Evolutionary conservation across 2,888 invertebrate species (phyloP).

Genomic region (Sphinx pinastri): DNA sequence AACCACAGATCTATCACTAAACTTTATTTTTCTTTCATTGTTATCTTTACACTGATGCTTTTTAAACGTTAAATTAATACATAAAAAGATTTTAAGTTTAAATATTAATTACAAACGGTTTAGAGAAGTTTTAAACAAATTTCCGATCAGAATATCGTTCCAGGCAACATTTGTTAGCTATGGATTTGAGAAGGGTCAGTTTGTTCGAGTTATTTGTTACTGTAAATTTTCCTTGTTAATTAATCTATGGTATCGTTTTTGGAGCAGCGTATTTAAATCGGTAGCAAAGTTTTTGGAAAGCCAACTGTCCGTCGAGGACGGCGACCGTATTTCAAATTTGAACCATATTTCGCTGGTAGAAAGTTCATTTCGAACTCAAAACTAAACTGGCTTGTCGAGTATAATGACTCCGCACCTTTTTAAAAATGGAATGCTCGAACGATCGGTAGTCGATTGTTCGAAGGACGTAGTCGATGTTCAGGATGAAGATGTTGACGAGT

Average conservation of each 20-base stretch:
- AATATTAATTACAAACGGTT: constrained; percentile 30
- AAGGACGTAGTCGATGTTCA: constrained; percentile 6
- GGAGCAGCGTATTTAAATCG: constrained; percentile 23
- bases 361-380: constrained; percentile 7
- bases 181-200: constrained; percentile 57
- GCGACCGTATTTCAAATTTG: constrained; percentile 8
- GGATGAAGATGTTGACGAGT: constrained; percentile 24
- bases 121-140: constrained; percentile 48
- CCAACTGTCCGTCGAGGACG: constrained; percentile 20
- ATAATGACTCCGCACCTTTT: not conserved
- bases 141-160: constrained; percentile 49
- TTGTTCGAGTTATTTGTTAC: constrained; percentile 53
- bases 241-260: constrained; percentile 36
- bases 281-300: constrained; percentile 20
- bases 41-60: constrained; percentile 39
- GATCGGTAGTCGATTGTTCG: constrained; percentile 2
- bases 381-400: not conserved
- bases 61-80: constrained; percentile 32
- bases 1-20: constrained; percentile 16
- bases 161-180: constrained; percentile 51
- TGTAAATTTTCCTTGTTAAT: constrained; percentile 40
- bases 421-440: not conserved
- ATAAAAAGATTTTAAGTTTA: constrained; percentile 13
- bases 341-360: not conserved
- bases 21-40: constrained; percentile 32